Evolutionary conservation across 2,888 invertebrate genomes (phyloP).

Genomic region (Eutolmus rufibarbis): DNA sequence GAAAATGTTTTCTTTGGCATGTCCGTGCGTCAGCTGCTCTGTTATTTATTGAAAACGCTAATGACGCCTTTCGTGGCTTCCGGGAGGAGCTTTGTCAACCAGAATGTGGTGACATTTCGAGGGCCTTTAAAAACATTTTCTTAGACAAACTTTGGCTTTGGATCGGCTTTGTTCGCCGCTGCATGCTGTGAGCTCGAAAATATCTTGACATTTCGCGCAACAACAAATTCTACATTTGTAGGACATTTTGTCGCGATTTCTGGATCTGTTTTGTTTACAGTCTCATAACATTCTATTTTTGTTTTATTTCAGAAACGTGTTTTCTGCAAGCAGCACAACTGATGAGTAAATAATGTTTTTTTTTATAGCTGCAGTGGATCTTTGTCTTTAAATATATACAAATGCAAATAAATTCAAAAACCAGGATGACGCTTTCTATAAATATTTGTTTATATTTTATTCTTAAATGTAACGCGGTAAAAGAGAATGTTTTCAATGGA

Average conservation of each 20-base stretch:
- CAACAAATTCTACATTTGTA: neutral
- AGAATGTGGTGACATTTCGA: neutral
- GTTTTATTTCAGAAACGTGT: neutral
- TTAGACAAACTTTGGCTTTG: neutral
- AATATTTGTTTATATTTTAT: neutral
- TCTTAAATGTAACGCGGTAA: neutral
- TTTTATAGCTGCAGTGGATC: neutral
- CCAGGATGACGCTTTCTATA: neutral
- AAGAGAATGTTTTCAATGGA: neutral
- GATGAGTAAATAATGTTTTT: neutral
- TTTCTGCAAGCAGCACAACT: neutral
- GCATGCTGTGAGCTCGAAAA: neutral
- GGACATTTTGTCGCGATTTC: neutral
- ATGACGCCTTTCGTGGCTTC: neutral
- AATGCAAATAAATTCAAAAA: neutral
- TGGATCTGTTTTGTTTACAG: neutral
- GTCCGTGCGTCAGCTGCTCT: neutral
- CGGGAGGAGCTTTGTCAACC: neutral
- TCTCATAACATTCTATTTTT: neutral
- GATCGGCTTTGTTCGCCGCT: neutral
- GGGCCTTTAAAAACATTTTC: neutral
- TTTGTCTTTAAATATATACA: neutral
- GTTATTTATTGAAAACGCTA: slow-evolving; percentile 2
- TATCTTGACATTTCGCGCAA: neutral
- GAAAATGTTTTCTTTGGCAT: slow-evolving; percentile 10